Evolutionary conservation across 2,888 invertebrate genomes (phyloP).

Genomic region (Balanococcus diminutus): DNA sequence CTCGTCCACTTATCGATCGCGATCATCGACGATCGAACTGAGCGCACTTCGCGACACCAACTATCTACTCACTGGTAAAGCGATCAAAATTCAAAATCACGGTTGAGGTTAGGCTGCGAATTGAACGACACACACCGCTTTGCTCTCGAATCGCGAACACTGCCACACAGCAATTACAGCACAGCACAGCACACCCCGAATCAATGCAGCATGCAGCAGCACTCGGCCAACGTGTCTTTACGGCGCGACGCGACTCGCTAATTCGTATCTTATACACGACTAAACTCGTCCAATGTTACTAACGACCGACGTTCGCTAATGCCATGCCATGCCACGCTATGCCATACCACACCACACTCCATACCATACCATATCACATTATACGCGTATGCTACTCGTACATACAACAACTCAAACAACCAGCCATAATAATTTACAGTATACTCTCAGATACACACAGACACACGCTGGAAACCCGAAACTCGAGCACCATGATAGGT

Average conservation of each 20-base stretch:
- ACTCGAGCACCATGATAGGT: slow-evolving; percentile 19
- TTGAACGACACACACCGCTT: not conserved
- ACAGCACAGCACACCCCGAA: not conserved
- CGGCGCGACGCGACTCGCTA: not conserved
- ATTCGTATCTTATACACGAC: not conserved
- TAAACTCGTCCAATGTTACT: slow-evolving; percentile 12
- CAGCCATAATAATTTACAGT: too few relatives aligned
- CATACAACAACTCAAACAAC: too few relatives aligned
- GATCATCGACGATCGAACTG: too few relatives aligned
- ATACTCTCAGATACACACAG: not conserved
- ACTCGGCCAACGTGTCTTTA: not conserved
- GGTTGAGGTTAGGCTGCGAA: not conserved
- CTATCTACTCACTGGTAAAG: not conserved
- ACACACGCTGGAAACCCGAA: slow-evolving; percentile 15
- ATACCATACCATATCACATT: not conserved
- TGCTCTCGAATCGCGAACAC: too few relatives aligned
- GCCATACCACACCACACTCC: not conserved
- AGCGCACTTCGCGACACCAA: too few relatives aligned
- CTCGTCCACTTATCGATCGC: not conserved
- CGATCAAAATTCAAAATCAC: too few relatives aligned
- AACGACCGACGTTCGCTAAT: not conserved
- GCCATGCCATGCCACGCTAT: not conserved
- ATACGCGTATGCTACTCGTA: not conserved
- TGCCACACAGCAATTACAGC: too few relatives aligned
- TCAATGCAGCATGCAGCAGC: not conserved